Conservation (phyloP, 2,888 invertebrate genomes). For the Sicus ferrugineus region DNA sequence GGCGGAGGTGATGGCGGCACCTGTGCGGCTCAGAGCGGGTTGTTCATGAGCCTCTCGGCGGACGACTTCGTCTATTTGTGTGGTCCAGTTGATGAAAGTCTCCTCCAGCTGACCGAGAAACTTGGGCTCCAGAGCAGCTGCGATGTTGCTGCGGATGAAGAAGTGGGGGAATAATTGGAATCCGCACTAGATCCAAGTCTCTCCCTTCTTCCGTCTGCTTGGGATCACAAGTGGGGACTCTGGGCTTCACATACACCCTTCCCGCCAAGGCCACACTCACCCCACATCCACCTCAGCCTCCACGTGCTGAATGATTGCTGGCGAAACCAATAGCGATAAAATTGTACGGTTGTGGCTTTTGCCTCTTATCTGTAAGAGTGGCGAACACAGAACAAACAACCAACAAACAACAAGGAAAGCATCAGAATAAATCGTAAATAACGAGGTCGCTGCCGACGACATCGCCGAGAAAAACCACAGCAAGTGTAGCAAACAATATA, state of each 20-base stretch:
- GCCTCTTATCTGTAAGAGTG: slow-evolving; percentile 67
- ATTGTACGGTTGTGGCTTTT: slow-evolving; percentile 88
- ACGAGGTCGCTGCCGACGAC: background rate
- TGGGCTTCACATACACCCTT: background rate
- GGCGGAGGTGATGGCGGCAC: background rate
- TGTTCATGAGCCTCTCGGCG: slow-evolving; percentile 45
- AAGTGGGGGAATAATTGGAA: no score
- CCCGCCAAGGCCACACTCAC: slow-evolving; percentile 51
- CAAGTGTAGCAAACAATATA: slow-evolving; percentile 9
- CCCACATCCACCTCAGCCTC: slow-evolving; percentile 66
- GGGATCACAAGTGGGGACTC: background rate
- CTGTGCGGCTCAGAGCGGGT: no score
- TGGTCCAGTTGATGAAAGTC: slow-evolving; percentile 87
- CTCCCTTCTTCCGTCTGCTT: no score
- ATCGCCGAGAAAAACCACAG: slow-evolving; percentile 11
- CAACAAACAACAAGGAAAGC: background rate
- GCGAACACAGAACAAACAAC: slow-evolving; percentile 11
- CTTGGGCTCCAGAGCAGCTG: slow-evolving; percentile 50
- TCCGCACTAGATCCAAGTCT: no score
- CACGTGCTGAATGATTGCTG: slow-evolving; percentile 73
- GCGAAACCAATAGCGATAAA: slow-evolving; percentile 84
- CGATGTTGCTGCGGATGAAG: slow-evolving; percentile 44
- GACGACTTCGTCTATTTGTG: slow-evolving; percentile 71
- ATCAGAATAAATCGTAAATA: no score
- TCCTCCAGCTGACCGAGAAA: slow-evolving; percentile 78